Percentiles rank a stretch among this genome's conserved stretches.
Conservation (phyloP, 2,797 vertebrate species). For the Erpetoichthys calabaricus region DNA sequence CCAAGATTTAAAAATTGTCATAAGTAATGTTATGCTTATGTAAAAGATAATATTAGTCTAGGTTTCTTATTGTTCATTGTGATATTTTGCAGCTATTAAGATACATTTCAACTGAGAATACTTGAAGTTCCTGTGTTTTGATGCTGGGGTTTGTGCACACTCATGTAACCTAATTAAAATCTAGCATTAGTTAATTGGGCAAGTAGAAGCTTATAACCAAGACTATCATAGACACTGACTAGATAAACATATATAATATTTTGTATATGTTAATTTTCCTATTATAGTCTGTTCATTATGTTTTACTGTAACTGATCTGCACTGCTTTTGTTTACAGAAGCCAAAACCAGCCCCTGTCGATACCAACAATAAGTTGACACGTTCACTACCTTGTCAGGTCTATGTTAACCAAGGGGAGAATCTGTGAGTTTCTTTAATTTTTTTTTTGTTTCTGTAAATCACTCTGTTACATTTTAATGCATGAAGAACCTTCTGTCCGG, state of each 20-base stretch:
- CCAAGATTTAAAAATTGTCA: background rate
- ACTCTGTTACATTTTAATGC: background rate
- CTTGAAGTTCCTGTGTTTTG: too few species aligned
- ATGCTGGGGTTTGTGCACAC: too few species aligned
- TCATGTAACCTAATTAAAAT: too few species aligned
- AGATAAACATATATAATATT: too few species aligned
- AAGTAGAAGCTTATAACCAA: too few species aligned
- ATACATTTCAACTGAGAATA: background rate
- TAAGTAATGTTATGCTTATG: too few species aligned
- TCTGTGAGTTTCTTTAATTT: conserved; percentile 71
- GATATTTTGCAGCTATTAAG: background rate
- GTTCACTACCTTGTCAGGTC: conserved; percentile 81
- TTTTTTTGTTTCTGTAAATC: background rate
- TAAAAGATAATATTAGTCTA: too few species aligned
- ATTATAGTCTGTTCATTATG: too few species aligned
- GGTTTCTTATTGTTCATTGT: background rate
- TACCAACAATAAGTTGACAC: conserved; percentile 69
- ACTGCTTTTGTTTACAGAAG: conserved; percentile 47
- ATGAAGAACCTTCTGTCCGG: background rate
- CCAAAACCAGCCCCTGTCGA: conserved; percentile 78
- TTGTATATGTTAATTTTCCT: too few species aligned
- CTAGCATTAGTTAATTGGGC: too few species aligned
- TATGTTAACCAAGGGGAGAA: conserved; percentile 86
- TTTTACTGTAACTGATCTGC: too few species aligned
- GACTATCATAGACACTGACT: too few species aligned